These are phyloP conservation scores for Octodon degus DNA, from an alignment of 2,113 vertebrate species.

Conservation along the genomic window DNA sequence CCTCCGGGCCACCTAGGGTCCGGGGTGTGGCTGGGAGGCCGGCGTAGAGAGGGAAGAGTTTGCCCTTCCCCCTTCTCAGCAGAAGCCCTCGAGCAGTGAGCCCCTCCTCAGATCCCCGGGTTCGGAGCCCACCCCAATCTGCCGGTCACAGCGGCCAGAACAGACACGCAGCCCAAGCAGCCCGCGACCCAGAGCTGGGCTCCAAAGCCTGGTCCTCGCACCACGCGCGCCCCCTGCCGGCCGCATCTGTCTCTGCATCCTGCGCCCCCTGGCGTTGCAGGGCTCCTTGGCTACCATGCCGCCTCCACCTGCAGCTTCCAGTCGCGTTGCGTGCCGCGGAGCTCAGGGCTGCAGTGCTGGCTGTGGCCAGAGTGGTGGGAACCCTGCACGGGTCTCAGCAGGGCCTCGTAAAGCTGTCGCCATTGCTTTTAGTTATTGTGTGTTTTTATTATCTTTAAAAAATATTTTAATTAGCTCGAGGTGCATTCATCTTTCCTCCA, in stretches of 20 bases:
- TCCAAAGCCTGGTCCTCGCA: not conserved
- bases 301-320: not conserved
- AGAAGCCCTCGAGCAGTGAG: not conserved
- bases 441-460: not conserved
- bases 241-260: not conserved
- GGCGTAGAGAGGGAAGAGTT: not conserved
- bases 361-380: too few relatives aligned
- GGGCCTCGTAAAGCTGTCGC: accelerated
- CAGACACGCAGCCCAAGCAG: not conserved
- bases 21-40: too few relatives aligned
- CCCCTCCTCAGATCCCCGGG: not conserved
- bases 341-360: accelerated
- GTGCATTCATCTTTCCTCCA: not conserved
- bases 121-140: not conserved
- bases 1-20: not conserved
- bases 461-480: not conserved
- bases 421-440: not conserved
- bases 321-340: accelerated
- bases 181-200: accelerated
- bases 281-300: not conserved
- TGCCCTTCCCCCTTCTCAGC: not conserved
- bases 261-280: constrained; percentile 23
- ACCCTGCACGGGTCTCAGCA: accelerated
- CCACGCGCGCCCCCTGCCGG: not conserved
- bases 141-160: not conserved